A percentile compares a stretch with the other conserved stretches of the same genome.
These are phyloP conservation scores for Onychomys arenicola DNA, from an alignment of 2,797 vertebrate genomes.

Conservation along the genomic window DNA sequence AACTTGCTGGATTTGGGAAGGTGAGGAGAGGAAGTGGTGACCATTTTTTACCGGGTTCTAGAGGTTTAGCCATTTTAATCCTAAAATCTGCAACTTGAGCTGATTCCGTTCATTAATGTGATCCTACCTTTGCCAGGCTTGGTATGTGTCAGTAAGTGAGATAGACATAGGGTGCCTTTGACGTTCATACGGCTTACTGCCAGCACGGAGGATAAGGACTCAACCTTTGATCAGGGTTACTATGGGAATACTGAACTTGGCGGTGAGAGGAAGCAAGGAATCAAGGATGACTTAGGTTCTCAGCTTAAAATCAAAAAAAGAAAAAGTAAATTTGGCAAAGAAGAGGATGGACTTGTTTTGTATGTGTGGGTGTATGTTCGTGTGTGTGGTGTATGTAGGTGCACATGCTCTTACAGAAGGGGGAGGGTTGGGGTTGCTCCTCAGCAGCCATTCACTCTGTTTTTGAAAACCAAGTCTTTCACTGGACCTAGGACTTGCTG, in stretches of 20 bases:
- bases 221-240: conserved; percentile 21
- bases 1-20: conserved; percentile 17
- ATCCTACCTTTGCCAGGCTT: not conserved
- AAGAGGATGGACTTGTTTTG: not conserved
- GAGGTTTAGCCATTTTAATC: conserved; percentile 58
- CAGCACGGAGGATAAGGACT: not conserved
- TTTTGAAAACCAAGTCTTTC: not conserved
- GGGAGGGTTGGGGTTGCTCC: not conserved
- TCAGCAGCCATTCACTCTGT: not conserved
- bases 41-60: not conserved
- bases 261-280: not conserved
- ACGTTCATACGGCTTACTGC: not conserved
- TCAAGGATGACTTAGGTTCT: not conserved
- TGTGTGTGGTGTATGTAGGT: not conserved
- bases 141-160: not conserved
- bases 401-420: not conserved
- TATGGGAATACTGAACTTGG: not conserved
- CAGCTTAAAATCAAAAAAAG: conserved; percentile 18
- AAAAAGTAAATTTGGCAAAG: not conserved
- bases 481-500: not conserved
- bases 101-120: conserved; percentile 55
- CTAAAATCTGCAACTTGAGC: conserved; percentile 42
- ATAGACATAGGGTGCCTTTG: not conserved
- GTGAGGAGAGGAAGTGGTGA: not conserved
- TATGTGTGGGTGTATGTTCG: not conserved